Evolutionary conservation across 2,888 invertebrate genomes (phyloP), one percentile per base, ranked within the genome.

Genomic region (Creontiades dilutus): DNA sequence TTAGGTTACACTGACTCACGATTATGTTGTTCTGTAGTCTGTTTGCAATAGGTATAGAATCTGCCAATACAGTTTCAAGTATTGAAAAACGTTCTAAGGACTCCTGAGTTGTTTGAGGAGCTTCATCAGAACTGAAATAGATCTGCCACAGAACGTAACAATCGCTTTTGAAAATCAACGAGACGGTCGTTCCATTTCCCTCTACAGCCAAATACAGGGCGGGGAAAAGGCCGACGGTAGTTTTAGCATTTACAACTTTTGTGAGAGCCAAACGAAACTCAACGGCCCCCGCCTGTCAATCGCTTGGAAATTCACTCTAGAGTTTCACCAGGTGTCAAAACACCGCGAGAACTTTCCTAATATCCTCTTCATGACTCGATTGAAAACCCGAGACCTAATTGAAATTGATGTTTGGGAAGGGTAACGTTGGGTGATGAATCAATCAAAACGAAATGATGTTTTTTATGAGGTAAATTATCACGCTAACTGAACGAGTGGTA

Each of bases 241-340:
- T 68, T 68, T 68, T 68, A 19, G 68, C 23, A 68, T 68, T 68
- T 68, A 68, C 68, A 68, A 68, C 68, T 68, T 68, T 68, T 23
- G 68, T 68, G 68, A 68, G 27, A 68, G 68, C 23, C 68, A 68
- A 68, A 68, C 68, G 23, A 68, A 68, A 61, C 61, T 61, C 61
- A 61, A 68, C 68, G 68, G 23, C 68, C 68, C 23, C 23, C 27
- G 68, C 23, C 68, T 68, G 68, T 68, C 68, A 68, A 68, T 68
- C 68, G 68, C 23, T 12, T 68, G 68, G 19, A 23, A 68, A 68
- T 27, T 68, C 68, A 13, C 68, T 11, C 19, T 11, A 11, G 68
- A 27, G 19, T 68, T 68, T 27, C 23, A 19, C 27, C 68, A 68
- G 68, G 68, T 68, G 68, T 68, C 68, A 23, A 68, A 68, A 68